Evolutionary conservation across 2,113 vertebrate species (phyloP), one percentile per base, ranked within the genome.

Genomic region (Lagopus muta): DNA sequence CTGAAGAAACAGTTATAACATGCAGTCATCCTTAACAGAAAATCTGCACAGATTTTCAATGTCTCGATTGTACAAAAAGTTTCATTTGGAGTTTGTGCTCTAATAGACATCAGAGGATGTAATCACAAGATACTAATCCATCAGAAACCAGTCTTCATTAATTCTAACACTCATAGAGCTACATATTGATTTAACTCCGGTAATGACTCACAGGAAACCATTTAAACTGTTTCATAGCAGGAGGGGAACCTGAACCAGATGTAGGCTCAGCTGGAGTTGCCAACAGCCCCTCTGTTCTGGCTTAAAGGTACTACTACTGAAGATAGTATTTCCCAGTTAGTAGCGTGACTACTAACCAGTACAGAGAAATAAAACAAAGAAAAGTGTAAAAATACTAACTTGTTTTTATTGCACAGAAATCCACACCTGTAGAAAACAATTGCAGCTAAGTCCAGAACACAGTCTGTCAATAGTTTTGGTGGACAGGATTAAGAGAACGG

Each of bases 91-190:
- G 62, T 79, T 84, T 78, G 15, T 65, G 69, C 43, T 85, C 70
- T 79, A 76, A 71, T 36, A 87, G 52, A 70, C 43, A 92, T 87
- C 43, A 85, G 62, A 96, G 48, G 65, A 79, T 21, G 66, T 52
- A 89, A 48, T 69, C 70, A 69, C 64, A 82, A 92, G 58, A 82
- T 50, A 92, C 48, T 79, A 89, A 92, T 54, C 74, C 78, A 89
- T 92, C 82, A 73, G 87, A 94, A 82, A 89, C 62, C 54, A 82
- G 75, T 76, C 62, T 94, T 92, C 78, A 91, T 91, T 92, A 93
- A 80, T 89, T 94, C 58, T 69, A 89, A 55, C 74, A 48, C 57
- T 89, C 2, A 1, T 17, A 89, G 66, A 89, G 75, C 58, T 47
- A 57, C 13, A 28, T 61, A 85, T 85, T 6, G 13, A 92, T 89